Conservation (phyloP, 1,140 invertebrate genomes). For the Colletes gigas region DNA sequence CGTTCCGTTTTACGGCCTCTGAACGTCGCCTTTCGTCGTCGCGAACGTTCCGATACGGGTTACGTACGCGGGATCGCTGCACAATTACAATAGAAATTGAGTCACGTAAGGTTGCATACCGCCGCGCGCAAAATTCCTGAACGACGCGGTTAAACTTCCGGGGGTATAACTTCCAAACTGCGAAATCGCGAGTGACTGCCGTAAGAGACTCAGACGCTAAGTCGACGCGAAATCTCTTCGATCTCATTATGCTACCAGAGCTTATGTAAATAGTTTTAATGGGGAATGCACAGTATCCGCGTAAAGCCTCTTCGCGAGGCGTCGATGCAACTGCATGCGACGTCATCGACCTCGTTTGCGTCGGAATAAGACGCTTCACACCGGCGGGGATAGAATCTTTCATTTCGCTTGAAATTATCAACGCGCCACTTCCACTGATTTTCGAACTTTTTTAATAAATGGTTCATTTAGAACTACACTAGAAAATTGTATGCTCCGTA, state of each 20-base stretch:
- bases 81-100: not conserved
- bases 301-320: slow-evolving; percentile 13
- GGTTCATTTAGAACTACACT: too few relatives aligned
- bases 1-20: too few relatives aligned
- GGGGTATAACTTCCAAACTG: slow-evolving; percentile 1
- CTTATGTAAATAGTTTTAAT: slow-evolving; percentile 36
- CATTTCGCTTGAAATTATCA: not conserved
- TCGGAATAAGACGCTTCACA: slow-evolving; percentile 12
- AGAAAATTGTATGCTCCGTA: too few relatives aligned
- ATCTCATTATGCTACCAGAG: slow-evolving; percentile 21
- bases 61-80: not conserved
- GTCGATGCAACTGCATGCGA: slow-evolving; percentile 63
- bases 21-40: too few relatives aligned
- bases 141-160: not conserved
- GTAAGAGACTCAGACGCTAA: not conserved
- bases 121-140: not conserved
- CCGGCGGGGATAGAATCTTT: slow-evolving; percentile 1
- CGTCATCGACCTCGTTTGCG: slow-evolving; percentile 52
- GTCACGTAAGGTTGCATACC: not conserved
- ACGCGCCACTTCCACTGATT: too few relatives aligned
- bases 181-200: slow-evolving; percentile 12
- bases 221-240: slow-evolving; percentile 7
- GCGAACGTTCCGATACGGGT: not conserved
- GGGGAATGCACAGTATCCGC: not conserved
- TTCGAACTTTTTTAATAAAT: too few relatives aligned